Evolutionary conservation across 1,140 invertebrate genomes (phyloP), one percentile per base, ranked within the genome.

Genomic region (Macrocentrus cingulum): DNA sequence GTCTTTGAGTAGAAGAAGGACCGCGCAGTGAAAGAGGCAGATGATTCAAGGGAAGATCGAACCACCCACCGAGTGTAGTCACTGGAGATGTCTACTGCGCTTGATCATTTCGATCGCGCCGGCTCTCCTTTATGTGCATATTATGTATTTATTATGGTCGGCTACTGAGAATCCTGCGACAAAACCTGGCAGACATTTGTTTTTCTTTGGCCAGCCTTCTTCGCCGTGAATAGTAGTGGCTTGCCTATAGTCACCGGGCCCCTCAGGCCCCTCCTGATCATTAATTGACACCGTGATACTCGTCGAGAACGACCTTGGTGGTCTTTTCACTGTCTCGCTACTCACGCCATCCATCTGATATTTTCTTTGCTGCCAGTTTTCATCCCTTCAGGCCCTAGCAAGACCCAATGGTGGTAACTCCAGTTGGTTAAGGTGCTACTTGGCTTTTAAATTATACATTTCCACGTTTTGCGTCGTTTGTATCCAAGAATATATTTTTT

Each of bases 71-170:
- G 66, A 62, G 34, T 34, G 25, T 11, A 15, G 5, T 51, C 32
- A 9, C 49, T 9, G 66, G 50, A 4, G n/a, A n/a, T n/a, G n/a
- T n/a, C 36, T 61, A 73, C 67, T 66, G 69, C 69, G 67, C 66
- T 66, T 70, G 70, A 72, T 72, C 70, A 70, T 72, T 68, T 70
- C 66, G 74, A 75, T 75, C 74, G 75, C 75, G 72, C 74, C 72
- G 71, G 66, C 65, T 66, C 51, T 61, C 71, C 74, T 77, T 77
- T 76, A 77, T 77, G 75, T 75, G 71, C 72, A 77, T 77, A 77
- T 76, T 77, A 77, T 76, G 72, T 77, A 77, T 77, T 77, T 76
- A 77, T 77, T 77, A 77, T 75, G 69, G 69, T 66, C 56, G 69
- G 50, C 66, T 76, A 76, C 75, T 67, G 60, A 58, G 72, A 77